These are phyloP conservation scores for Crocuta crocuta DNA, from an alignment of 2,113 vertebrate species.

Conservation along the genomic window DNA sequence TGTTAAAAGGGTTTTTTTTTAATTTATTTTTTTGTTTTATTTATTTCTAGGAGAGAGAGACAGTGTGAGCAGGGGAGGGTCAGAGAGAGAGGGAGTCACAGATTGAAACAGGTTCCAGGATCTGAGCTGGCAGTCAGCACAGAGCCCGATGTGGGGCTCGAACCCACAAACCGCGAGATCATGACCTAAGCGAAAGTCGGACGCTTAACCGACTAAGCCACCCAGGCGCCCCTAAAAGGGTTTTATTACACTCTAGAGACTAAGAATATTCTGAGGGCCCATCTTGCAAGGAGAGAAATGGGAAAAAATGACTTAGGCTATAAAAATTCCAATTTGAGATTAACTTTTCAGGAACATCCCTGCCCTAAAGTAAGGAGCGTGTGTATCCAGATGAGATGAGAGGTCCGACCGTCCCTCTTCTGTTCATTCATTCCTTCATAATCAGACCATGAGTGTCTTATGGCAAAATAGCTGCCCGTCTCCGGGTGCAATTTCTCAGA, in stretches of 20 bases:
- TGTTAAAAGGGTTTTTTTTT: not conserved
- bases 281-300: conserved; percentile 45
- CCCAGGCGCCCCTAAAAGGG: too few species aligned
- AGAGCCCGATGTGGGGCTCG: too few species aligned
- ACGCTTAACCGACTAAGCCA: too few species aligned
- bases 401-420: not conserved
- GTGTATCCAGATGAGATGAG: not conserved
- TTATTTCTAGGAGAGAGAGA: too few species aligned
- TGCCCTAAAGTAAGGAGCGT: not conserved
- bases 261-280: conserved; percentile 4
- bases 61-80: too few species aligned
- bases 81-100: too few species aligned
- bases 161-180: too few species aligned
- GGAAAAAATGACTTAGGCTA: not conserved
- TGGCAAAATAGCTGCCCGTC: not conserved
- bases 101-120: too few species aligned
- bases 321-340: conserved; percentile 62
- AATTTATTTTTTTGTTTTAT: too few species aligned
- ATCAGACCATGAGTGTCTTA: not conserved
- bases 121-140: too few species aligned
- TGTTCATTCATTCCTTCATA: not conserved
- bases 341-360: not conserved
- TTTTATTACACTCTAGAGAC: conserved; percentile 3
- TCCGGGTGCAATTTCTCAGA: not conserved
- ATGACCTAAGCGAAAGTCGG: too few species aligned